Evolutionary conservation across 2,797 vertebrate species (phyloP).

Genomic region (Acanthurus tractus): DNA sequence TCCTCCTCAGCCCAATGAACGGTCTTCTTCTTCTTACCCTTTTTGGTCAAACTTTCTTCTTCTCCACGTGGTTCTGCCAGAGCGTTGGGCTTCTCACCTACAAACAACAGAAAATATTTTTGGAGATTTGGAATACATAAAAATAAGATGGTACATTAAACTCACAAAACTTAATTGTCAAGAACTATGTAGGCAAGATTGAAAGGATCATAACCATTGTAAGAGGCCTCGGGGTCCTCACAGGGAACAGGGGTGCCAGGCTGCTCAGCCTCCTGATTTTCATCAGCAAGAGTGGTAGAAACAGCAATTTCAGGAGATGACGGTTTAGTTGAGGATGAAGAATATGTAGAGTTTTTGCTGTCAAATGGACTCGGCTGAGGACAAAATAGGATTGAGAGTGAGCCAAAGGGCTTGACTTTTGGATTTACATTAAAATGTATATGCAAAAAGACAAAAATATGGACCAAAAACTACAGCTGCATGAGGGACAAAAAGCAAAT

Average conservation of each 20-base stretch:
- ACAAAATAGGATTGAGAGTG: not conserved
- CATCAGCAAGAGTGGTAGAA: conserved; percentile 75
- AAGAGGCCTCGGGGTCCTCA: conserved; percentile 91
- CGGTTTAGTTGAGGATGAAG: conserved; percentile 84
- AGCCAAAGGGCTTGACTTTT: not conserved
- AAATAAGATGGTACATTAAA: not conserved
- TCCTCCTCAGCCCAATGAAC: conserved; percentile 95
- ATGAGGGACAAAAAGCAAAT: not conserved
- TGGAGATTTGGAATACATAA: not conserved
- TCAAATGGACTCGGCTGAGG: conserved; percentile 91
- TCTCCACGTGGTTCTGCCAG: conserved; percentile 89
- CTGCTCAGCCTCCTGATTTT: conserved; percentile 89
- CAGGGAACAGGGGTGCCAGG: conserved; percentile 92
- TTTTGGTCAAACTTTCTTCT: conserved; percentile 88
- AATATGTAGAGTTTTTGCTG: conserved; percentile 84
- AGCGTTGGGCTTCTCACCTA: conserved; percentile 83
- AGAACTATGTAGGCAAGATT: not conserved
- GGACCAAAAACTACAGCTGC: not conserved
- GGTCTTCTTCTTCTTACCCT: conserved; percentile 93
- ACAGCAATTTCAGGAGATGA: conserved; percentile 88
- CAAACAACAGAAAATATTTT: not conserved
- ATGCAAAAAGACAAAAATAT: not conserved
- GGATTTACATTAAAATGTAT: too few relatives aligned
- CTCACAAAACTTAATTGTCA: not conserved
- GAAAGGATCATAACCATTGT: conserved; percentile 80